A percentile compares a stretch with the other conserved stretches of the same genome.
These are phyloP conservation scores for Dryomyza anilis DNA, from an alignment of 2,888 invertebrate genomes.

Conservation along the genomic window DNA sequence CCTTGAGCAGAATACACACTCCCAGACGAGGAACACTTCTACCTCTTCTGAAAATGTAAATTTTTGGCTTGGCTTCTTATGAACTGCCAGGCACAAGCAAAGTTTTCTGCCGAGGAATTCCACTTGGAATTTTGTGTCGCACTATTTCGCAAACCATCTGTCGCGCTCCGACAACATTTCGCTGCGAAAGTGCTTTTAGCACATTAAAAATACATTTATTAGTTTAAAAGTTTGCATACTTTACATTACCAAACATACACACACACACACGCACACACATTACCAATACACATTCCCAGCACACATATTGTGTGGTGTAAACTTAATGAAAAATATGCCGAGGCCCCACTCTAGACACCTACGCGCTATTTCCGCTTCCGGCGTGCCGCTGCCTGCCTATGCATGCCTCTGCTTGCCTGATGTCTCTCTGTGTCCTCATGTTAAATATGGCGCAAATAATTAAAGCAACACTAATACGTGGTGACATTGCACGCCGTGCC, in stretches of 20 bases:
- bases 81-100: not conserved
- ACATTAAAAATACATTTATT: slow-evolving; percentile 33
- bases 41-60: not conserved
- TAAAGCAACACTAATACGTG: slow-evolving; percentile 49
- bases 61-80: not conserved
- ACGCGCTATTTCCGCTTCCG: not conserved
- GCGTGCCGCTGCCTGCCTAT: slow-evolving; percentile 3
- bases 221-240: slow-evolving; percentile 22
- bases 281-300: not conserved
- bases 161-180: slow-evolving; percentile 5
- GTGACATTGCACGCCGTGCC: slow-evolving; percentile 20
- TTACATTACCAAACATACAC: not conserved
- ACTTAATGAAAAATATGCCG: slow-evolving; percentile 16
- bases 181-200: slow-evolving; percentile 7
- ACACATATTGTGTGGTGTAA: not conserved
- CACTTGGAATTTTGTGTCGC: too few relatives aligned
- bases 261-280: not conserved
- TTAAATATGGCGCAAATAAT: slow-evolving; percentile 46
- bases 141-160: not conserved
- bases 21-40: too few relatives aligned
- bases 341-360: too few relatives aligned
- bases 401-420: too few relatives aligned
- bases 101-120: not conserved
- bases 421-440: slow-evolving; percentile 27
- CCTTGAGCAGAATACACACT: too few relatives aligned